Percentiles rank a stretch among this genome's conserved stretches.
phyloP scores from a whole-genome alignment of 2,113 vertebrate species.

The Leucosticte australis region DNA sequence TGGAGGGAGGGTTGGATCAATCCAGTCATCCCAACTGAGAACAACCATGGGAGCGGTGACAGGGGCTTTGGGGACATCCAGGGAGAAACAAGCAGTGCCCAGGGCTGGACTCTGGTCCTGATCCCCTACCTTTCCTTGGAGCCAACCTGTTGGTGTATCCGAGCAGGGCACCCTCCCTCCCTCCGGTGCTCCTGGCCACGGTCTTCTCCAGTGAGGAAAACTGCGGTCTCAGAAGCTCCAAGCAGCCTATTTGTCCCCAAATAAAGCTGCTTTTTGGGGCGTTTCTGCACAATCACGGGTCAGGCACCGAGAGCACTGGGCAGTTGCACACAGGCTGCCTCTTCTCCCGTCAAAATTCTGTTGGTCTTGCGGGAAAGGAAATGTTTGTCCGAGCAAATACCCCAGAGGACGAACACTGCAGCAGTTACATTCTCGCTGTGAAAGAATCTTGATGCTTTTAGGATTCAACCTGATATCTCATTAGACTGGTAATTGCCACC shows the following conservation, averaged over 20 bases:
- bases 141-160: neutral
- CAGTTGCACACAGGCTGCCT: neutral
- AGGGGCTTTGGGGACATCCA: neutral
- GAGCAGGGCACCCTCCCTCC: neutral
- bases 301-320: neutral
- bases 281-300: neutral
- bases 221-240: neutral
- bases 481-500: constrained; percentile 39
- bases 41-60: rapidly evolving
- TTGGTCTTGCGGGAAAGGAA: constrained; percentile 21
- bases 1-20: neutral
- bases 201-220: neutral
- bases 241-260: neutral
- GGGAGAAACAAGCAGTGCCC: neutral
- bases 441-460: constrained; percentile 47
- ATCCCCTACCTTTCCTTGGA: neutral
- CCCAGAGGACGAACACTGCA: neutral
- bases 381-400: neutral
- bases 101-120: neutral
- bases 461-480: neutral
- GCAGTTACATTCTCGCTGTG: neutral
- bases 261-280: neutral
- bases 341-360: neutral
- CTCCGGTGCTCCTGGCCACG: rapidly evolving
- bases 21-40: rapidly evolving